Percentiles rank a stretch among this genome's conserved stretches.
These are phyloP conservation scores for Heliconius melpomene DNA, from an alignment of 1,140 invertebrate species.

Conservation along the genomic window DNA sequence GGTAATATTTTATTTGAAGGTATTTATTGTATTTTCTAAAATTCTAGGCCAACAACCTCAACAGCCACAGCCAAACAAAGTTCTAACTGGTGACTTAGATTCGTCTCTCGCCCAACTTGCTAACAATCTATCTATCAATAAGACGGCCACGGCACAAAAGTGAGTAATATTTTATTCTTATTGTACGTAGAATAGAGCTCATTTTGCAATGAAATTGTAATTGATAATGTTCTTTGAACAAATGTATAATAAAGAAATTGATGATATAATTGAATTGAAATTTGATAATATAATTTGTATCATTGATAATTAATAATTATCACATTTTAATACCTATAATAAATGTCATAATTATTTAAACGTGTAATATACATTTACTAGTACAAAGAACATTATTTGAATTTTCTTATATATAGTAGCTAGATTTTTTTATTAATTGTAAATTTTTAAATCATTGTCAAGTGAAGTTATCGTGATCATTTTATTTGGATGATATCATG, in stretches of 20 bases:
- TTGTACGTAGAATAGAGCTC: conserved; percentile 1
- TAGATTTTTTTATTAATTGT: not conserved
- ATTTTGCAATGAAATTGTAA: not conserved
- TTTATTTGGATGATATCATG: conserved; percentile 12
- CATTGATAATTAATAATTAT: no score
- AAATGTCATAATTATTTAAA: no score
- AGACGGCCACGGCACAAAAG: conserved; percentile 83
- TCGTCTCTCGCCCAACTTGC: conserved; percentile 94
- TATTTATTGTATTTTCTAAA: not conserved
- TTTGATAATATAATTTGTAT: no score
- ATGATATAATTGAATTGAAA: no score
- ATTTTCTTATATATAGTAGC: not conserved
- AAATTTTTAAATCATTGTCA: conserved; percentile 37
- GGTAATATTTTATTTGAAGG: not conserved
- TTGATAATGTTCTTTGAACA: not conserved
- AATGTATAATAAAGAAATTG: not conserved
- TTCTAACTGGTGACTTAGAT: conserved; percentile 95
- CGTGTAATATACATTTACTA: not conserved
- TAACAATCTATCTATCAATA: conserved; percentile 95
- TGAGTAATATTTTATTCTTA: conserved; percentile 47
- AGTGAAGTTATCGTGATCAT: conserved; percentile 47
- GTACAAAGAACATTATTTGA: not conserved
- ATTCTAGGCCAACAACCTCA: conserved; percentile 80
- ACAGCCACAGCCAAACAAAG: conserved; percentile 83
- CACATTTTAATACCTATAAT: no score